Conservation (phyloP, 1,140 invertebrate genomes). For the Bombus sibiricus region DNA sequence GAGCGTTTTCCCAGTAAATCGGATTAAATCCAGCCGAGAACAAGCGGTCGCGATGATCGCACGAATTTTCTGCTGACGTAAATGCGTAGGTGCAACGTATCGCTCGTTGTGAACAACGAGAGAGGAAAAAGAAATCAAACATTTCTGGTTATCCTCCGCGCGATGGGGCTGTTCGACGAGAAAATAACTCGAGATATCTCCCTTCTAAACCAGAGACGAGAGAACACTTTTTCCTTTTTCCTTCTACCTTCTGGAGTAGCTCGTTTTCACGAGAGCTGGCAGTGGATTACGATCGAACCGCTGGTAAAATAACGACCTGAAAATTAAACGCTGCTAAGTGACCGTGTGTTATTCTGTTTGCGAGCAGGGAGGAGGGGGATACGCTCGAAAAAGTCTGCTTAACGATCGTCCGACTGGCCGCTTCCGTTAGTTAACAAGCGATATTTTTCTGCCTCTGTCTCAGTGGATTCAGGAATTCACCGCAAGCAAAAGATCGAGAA, state of each 20-base stretch:
- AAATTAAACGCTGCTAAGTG: slow-evolving; percentile 59
- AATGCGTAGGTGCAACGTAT: slow-evolving; percentile 62
- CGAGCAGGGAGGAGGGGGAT: slow-evolving; percentile 14
- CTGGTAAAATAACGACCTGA: slow-evolving; percentile 53
- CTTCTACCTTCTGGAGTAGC: neutral
- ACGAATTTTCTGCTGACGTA: slow-evolving; percentile 52
- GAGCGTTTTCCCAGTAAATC: neutral
- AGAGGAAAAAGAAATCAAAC: slow-evolving; percentile 68
- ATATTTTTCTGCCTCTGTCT: slow-evolving; percentile 47
- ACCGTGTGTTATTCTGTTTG: slow-evolving; percentile 68
- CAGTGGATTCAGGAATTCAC: neutral
- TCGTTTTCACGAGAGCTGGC: neutral
- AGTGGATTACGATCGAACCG: slow-evolving; percentile 39
- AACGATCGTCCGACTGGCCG: slow-evolving; percentile 39
- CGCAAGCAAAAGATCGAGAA: neutral
- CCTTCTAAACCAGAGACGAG: slow-evolving; percentile 37
- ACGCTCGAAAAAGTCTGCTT: slow-evolving; percentile 58
- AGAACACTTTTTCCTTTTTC: slow-evolving; percentile 36
- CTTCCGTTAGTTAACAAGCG: slow-evolving; percentile 46
- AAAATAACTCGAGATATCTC: slow-evolving; percentile 61
- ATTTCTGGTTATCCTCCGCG: slow-evolving; percentile 69
- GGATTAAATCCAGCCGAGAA: slow-evolving; percentile 2
- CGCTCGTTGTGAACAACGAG: neutral
- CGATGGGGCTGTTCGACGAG: slow-evolving; percentile 58
- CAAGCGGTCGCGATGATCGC: slow-evolving; percentile 1